These are phyloP conservation scores for Kradibia gibbosae DNA, from an alignment of 1,140 invertebrate species.

Conservation along the genomic window DNA sequence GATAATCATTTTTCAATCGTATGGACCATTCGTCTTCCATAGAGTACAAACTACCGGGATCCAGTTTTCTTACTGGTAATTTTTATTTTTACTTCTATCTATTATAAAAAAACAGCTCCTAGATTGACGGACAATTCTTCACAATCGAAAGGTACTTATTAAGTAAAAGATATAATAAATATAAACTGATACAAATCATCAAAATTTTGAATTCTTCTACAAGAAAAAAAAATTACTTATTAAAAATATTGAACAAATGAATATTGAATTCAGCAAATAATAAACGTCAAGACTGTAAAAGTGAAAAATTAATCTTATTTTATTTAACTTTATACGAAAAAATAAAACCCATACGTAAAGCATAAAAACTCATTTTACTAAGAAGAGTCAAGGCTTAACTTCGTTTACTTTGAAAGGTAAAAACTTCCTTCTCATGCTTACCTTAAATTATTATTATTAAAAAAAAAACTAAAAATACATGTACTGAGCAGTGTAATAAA, in stretches of 20 bases:
- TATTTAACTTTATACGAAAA: neutral
- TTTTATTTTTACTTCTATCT: neutral
- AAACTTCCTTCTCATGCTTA: neutral
- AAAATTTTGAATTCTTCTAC: no score
- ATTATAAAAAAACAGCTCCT: no score
- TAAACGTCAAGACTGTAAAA: neutral
- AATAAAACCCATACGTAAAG: neutral
- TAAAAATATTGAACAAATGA: neutral
- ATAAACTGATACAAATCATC: slow-evolving; percentile 4
- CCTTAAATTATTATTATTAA: neutral
- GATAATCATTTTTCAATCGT: slow-evolving; percentile 31
- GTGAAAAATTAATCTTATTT: neutral
- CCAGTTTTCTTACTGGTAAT: slow-evolving; percentile 25
- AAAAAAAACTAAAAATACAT: neutral
- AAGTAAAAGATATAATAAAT: neutral
- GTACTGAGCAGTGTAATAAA: neutral
- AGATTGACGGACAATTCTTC: slow-evolving; percentile 45
- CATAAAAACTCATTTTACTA: neutral
- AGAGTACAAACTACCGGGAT: slow-evolving; percentile 63
- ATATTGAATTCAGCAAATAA: no score
- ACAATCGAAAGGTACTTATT: slow-evolving; percentile 44
- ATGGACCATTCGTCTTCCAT: slow-evolving; percentile 64
- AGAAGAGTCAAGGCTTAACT: neutral
- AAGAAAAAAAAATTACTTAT: neutral
- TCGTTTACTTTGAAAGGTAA: neutral